A percentile compares a stretch with the other conserved stretches of the same genome.
Evolutionary conservation across 2,113 vertebrate genomes (phyloP).

Genomic region (Myrmophylax atrothorax): DNA sequence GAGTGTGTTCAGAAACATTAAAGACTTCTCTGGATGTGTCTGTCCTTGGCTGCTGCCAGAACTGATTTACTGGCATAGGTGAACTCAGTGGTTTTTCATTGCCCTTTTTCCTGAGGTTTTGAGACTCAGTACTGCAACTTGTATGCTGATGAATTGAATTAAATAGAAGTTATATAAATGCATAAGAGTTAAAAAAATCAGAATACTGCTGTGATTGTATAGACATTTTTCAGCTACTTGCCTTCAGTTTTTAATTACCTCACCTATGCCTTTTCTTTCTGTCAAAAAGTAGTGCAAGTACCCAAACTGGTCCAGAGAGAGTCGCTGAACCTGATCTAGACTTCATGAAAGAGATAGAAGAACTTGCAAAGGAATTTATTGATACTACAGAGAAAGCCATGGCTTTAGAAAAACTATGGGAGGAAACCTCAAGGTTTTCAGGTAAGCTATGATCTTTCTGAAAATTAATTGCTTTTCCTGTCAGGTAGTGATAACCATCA

Average conservation of each 20-base stretch:
- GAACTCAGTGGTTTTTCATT: background rate
- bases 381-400: conserved; percentile 53
- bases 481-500: background rate
- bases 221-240: background rate
- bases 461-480: background rate
- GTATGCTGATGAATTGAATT: background rate
- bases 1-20: background rate
- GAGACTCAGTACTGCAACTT: background rate
- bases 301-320: background rate
- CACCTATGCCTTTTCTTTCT: background rate
- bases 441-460: conserved; percentile 32
- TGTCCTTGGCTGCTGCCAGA: background rate
- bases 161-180: background rate
- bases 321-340: background rate
- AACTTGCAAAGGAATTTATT: conserved; percentile 59
- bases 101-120: background rate
- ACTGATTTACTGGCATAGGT: background rate
- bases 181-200: background rate
- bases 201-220: background rate
- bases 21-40: background rate
- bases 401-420: conserved; percentile 59
- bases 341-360: conserved; percentile 68
- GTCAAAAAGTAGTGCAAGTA: background rate
- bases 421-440: conserved; percentile 9
- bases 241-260: background rate